Conservation (phyloP, 2,113 vertebrate genomes). For the Etheostoma spectabile region DNA sequence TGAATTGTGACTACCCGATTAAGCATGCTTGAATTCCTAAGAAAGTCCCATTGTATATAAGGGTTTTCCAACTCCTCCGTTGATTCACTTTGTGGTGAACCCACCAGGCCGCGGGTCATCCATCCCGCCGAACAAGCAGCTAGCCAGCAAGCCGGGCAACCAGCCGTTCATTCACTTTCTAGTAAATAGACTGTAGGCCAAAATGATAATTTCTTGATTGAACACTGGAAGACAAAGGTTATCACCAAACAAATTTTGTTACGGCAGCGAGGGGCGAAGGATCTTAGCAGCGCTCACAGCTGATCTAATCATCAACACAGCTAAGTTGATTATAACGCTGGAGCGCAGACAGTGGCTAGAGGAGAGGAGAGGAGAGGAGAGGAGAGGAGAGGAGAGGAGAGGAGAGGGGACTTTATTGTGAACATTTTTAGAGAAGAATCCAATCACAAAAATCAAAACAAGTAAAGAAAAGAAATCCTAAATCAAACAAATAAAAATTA, state of each 20-base stretch:
- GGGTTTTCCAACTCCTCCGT: background rate
- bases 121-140: constrained; percentile 9
- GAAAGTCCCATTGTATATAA: background rate
- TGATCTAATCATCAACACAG: constrained; percentile 80
- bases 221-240: constrained; percentile 78
- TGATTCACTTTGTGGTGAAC: constrained; percentile 22
- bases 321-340: constrained; percentile 77
- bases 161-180: constrained; percentile 39
- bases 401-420: background rate
- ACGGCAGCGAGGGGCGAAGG: constrained; percentile 66
- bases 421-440: background rate
- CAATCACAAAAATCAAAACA: too few relatives aligned
- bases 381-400: background rate
- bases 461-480: too few relatives aligned
- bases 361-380: constrained; percentile 18
- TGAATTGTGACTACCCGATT: too few relatives aligned
- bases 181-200: constrained; percentile 66
- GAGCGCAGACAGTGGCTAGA: constrained; percentile 39
- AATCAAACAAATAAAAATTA: too few relatives aligned
- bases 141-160: constrained; percentile 14
- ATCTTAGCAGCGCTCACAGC: constrained; percentile 62
- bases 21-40: constrained; percentile 5
- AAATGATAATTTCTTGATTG: constrained; percentile 76
- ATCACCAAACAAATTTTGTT: constrained; percentile 77
- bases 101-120: background rate